Evolutionary conservation across 1,140 invertebrate genomes (phyloP).

Genomic region (Globodera rostochiensis): DNA sequence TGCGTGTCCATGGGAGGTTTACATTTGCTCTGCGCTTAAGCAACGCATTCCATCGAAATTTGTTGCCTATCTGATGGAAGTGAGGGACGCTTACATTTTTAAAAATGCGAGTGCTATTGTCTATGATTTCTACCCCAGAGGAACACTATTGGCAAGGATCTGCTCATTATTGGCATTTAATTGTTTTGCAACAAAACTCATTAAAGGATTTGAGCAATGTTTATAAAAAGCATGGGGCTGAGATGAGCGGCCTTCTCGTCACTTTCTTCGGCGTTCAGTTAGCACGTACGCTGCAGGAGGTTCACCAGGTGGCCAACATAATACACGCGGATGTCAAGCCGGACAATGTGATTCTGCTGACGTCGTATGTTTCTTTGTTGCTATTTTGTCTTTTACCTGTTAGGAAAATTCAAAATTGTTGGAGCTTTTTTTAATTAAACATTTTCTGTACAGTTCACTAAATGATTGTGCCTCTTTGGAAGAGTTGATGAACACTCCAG

Average conservation of each 20-base stretch:
- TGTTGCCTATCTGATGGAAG: constrained; percentile 40
- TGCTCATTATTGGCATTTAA: constrained; percentile 1
- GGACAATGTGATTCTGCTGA: constrained; percentile 42
- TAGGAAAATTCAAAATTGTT: too few relatives aligned
- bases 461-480: neutral
- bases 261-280: constrained; percentile 45
- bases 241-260: constrained; percentile 36
- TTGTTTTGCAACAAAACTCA: too few relatives aligned
- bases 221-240: constrained; percentile 34
- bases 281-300: constrained; percentile 32
- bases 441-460: constrained; percentile 26
- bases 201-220: constrained; percentile 44
- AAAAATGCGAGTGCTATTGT: constrained; percentile 47
- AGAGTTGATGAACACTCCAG: constrained; percentile 12
- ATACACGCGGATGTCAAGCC: constrained; percentile 53
- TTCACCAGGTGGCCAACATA: constrained; percentile 41
- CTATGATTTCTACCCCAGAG: constrained; percentile 47
- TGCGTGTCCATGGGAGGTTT: constrained; percentile 50
- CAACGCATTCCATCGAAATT: constrained; percentile 16
- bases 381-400: too few relatives aligned
- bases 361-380: constrained; percentile 36
- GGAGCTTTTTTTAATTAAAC: constrained; percentile 25
- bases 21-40: constrained; percentile 40
- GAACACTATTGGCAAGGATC: constrained; percentile 39
- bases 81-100: constrained; percentile 47